Evolutionary conservation across 2,797 vertebrate species (phyloP).

Genomic region (Eulemur coronatus): DNA sequence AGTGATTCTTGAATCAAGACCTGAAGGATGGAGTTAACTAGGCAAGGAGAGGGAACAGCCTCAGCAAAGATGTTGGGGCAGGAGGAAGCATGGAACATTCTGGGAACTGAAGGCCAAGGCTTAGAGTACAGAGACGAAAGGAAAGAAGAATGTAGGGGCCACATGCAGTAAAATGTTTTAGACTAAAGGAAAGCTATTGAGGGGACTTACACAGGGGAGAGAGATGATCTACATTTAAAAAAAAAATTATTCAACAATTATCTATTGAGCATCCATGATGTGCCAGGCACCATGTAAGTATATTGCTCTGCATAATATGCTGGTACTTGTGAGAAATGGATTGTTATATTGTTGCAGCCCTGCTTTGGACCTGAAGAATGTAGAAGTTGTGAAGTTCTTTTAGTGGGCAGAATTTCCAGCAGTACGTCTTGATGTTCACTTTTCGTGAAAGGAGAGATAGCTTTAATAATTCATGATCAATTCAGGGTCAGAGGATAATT

Average conservation of each 20-base stretch:
- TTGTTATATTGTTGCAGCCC: not conserved
- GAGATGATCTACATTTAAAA: not conserved
- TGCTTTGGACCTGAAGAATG: not conserved
- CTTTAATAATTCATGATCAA: not conserved
- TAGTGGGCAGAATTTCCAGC: not conserved
- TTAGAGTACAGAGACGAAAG: not conserved
- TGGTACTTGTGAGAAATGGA: not conserved
- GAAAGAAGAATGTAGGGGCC: not conserved
- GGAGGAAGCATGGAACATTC: not conserved
- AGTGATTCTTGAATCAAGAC: not conserved
- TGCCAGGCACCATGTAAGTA: not conserved
- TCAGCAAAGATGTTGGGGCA: not conserved
- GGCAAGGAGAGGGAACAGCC: not conserved
- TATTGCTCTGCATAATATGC: not conserved
- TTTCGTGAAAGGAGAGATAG: not conserved
- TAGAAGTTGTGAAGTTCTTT: not conserved
- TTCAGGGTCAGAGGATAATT: not conserved
- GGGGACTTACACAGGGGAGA: not conserved
- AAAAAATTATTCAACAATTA: not conserved
- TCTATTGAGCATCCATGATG: not conserved
- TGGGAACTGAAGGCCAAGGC: not conserved
- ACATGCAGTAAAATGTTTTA: not conserved
- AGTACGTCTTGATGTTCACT: not conserved
- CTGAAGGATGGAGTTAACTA: not conserved
- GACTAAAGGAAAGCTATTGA: not conserved